phyloP scores from a whole-genome alignment of 2,888 invertebrate genomes.

The Amiota mariae region DNA sequence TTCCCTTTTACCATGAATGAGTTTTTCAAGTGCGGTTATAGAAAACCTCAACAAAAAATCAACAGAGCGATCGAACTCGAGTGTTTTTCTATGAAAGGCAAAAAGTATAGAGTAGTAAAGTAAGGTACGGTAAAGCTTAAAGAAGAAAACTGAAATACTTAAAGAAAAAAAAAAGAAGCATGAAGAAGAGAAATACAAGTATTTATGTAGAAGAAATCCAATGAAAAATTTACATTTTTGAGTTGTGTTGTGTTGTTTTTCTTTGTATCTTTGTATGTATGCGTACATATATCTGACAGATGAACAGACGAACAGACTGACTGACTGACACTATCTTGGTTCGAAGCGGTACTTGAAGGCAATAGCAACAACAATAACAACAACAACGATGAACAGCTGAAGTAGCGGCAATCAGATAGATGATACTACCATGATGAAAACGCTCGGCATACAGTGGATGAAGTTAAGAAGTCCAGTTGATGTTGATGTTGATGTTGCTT shows the following conservation, averaged over 20 bases:
- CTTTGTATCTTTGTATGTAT: no score
- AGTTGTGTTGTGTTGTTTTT: no score
- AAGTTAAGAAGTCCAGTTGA: slow-evolving; percentile 17
- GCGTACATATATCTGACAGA: no score
- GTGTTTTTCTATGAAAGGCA: background rate
- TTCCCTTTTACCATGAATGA: no score
- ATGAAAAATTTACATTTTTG: no score
- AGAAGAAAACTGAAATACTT: background rate
- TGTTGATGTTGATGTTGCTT: slow-evolving; percentile 17
- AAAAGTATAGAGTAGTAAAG: background rate
- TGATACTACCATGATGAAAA: no score
- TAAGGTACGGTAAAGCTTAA: background rate
- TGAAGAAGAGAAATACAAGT: background rate
- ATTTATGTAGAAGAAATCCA: background rate
- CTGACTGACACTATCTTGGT: background rate
- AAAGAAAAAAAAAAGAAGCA: background rate
- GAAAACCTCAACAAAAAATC: background rate
- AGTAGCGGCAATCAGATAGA: no score
- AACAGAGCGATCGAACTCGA: slow-evolving; percentile 5
- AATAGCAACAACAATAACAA: background rate
- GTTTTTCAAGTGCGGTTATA: no score
- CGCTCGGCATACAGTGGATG: no score
- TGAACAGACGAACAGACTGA: no score
- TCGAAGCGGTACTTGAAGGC: slow-evolving; percentile 3
- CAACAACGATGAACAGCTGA: no score